Percentiles rank a stretch among this genome's conserved stretches.
Evolutionary conservation across 2,888 invertebrate species (phyloP).

Genomic region (Saturnia pavonia): DNA sequence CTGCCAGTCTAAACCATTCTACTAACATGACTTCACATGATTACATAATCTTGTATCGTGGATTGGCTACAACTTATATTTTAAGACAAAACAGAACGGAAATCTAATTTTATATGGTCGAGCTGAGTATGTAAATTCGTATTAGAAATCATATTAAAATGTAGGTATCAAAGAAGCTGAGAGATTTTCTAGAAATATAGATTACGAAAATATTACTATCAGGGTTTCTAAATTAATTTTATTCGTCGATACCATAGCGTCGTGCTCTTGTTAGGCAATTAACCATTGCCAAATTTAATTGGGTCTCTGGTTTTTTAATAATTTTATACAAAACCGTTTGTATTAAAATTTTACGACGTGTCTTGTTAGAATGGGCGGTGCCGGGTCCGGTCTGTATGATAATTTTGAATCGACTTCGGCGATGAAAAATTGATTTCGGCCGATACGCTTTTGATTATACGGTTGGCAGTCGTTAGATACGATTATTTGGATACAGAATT

Average conservation of each 20-base stretch:
- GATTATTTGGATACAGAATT: slow-evolving; percentile 65
- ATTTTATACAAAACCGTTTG: slow-evolving; percentile 3
- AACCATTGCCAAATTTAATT: slow-evolving; percentile 39
- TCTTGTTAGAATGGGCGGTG: slow-evolving; percentile 22
- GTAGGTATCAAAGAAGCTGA: background rate
- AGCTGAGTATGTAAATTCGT: no score
- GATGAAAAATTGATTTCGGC: slow-evolving; percentile 78
- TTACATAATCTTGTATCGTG: no score
- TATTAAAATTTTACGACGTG: slow-evolving; percentile 12
- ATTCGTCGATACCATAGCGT: slow-evolving; percentile 54
- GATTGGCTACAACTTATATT: background rate
- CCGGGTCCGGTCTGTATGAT: slow-evolving; percentile 58
- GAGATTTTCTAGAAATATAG: slow-evolving; percentile 27
- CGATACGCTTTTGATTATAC: slow-evolving; percentile 79
- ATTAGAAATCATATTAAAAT: background rate
- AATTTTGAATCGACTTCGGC: slow-evolving; percentile 71
- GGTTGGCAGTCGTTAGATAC: slow-evolving; percentile 69
- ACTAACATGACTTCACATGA: no score
- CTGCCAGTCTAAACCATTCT: no score
- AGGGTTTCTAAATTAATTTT: slow-evolving; percentile 75
- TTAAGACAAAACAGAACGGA: background rate
- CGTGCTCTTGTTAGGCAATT: slow-evolving; percentile 67
- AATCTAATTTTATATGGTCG: no score
- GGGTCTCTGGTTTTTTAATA: slow-evolving; percentile 29
- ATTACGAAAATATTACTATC: slow-evolving; percentile 51